A percentile compares a stretch with the other conserved stretches of the same genome.
Evolutionary conservation across 2,888 invertebrate genomes (phyloP).

Genomic region (Luperina nickerlii): DNA sequence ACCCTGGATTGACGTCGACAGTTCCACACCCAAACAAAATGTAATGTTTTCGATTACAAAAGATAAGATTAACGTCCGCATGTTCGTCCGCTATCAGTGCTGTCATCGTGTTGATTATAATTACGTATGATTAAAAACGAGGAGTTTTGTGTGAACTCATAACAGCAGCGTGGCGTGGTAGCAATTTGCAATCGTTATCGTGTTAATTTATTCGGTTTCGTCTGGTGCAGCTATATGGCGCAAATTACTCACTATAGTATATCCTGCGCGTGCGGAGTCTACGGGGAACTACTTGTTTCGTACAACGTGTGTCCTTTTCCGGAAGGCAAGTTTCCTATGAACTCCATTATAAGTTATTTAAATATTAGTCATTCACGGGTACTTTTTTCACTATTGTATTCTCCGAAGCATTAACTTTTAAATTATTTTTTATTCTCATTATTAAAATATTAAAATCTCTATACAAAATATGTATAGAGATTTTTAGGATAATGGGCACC

Average conservation of each 20-base stretch:
- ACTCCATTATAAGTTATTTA: constrained; percentile 6
- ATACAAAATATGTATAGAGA: background rate
- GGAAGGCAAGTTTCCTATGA: constrained; percentile 4
- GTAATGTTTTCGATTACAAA: constrained; percentile 33
- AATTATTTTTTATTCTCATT: background rate
- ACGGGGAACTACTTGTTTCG: constrained; percentile 43
- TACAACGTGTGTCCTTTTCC: constrained; percentile 20
- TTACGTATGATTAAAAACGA: constrained; percentile 37
- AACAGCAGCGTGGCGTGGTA: constrained; percentile 41
- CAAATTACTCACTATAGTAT: constrained; percentile 68
- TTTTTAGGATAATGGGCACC: background rate
- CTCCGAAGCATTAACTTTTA: background rate
- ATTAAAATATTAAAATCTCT: background rate
- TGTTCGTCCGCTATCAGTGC: constrained; percentile 1
- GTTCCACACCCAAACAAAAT: constrained; percentile 37
- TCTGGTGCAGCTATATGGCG: constrained; percentile 68
- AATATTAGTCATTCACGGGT: constrained; percentile 20
- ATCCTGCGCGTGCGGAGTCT: background rate
- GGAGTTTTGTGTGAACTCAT: constrained; percentile 36
- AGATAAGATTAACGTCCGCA: constrained; percentile 41
- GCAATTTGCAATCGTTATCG: constrained; percentile 70
- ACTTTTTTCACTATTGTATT: constrained; percentile 31
- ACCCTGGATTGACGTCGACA: constrained; percentile 31
- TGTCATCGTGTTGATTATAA: constrained; percentile 28
- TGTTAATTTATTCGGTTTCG: constrained; percentile 65